Percentiles rank a stretch among this genome's conserved stretches.
phyloP scores from a whole-genome alignment of 2,888 invertebrate species.

The Argynnis bischoffii region DNA sequence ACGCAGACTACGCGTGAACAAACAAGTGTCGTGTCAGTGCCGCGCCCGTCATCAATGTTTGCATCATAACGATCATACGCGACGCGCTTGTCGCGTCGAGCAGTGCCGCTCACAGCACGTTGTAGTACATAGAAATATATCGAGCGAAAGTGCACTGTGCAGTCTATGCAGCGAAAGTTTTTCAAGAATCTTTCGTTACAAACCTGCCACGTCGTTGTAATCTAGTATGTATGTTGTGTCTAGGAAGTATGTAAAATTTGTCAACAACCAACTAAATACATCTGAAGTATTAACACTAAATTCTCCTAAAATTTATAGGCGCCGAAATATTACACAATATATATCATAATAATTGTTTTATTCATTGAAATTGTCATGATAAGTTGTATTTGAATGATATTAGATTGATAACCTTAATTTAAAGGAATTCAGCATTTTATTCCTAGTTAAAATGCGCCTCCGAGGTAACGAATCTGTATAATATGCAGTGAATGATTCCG shows the following conservation, averaged over 20 bases:
- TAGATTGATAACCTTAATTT: too few relatives aligned
- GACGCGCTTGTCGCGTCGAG: constrained; percentile 40
- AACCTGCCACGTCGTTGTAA: constrained; percentile 37
- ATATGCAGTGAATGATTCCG: not conserved
- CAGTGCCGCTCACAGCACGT: constrained; percentile 29
- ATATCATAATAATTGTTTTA: too few relatives aligned
- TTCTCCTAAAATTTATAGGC: too few relatives aligned
- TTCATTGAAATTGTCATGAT: too few relatives aligned
- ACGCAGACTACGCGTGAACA: constrained; percentile 76
- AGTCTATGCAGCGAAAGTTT: constrained; percentile 63
- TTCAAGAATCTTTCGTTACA: constrained; percentile 46
- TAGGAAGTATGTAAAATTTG: not conserved
- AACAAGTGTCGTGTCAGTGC: constrained; percentile 69
- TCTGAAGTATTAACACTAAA: too few relatives aligned
- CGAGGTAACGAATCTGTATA: too few relatives aligned
- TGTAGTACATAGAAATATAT: constrained; percentile 42
- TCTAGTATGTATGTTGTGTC: constrained; percentile 9
- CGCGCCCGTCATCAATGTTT: constrained; percentile 48
- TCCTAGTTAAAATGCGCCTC: too few relatives aligned
- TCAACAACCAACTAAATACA: too few relatives aligned
- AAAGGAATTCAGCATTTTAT: too few relatives aligned
- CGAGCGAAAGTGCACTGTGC: constrained; percentile 66
- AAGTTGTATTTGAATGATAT: too few relatives aligned
- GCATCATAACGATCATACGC: constrained; percentile 46
- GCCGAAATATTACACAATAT: too few relatives aligned